These are phyloP conservation scores for Leptopilina boulardi DNA, from an alignment of 1,140 invertebrate species.

Conservation along the genomic window DNA sequence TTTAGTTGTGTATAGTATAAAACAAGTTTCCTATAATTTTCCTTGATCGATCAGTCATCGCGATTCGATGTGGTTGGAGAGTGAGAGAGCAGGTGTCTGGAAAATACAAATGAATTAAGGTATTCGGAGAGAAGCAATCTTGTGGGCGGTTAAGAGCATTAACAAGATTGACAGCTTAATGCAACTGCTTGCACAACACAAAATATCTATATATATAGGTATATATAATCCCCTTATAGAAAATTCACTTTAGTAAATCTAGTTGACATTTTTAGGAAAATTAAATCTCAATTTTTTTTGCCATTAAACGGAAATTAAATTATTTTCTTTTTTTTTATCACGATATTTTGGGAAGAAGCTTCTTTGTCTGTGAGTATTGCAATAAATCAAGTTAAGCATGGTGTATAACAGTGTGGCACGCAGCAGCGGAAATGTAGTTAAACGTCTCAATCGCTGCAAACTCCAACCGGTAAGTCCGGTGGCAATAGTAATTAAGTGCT, in stretches of 20 bases:
- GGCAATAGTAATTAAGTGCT: constrained; percentile 69
- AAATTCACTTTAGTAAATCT: too few species aligned
- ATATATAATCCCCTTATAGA: too few species aligned
- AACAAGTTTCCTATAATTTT: constrained; percentile 20
- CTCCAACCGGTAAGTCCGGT: constrained; percentile 57
- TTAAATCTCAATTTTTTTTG: neutral
- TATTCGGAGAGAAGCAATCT: constrained; percentile 3
- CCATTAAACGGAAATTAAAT: neutral
- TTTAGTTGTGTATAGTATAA: neutral
- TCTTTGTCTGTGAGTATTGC: neutral
- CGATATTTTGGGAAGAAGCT: neutral
- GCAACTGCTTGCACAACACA: neutral
- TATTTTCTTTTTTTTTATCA: neutral
- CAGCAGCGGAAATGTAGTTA: constrained; percentile 62
- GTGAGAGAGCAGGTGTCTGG: neutral
- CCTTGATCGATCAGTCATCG: constrained; percentile 14
- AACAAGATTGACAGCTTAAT: constrained; percentile 19
- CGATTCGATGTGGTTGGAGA: neutral
- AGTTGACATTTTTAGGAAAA: too few species aligned
- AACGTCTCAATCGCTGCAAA: constrained; percentile 62
- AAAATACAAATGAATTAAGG: constrained; percentile 20
- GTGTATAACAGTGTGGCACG: constrained; percentile 48
- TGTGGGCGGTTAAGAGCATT: constrained; percentile 8
- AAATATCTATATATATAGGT: too few species aligned
- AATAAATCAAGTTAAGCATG: constrained; percentile 19